These are phyloP conservation scores for Ciona savignyi DNA, from an alignment of 23 tunicate species.

Conservation along the genomic window DNA sequence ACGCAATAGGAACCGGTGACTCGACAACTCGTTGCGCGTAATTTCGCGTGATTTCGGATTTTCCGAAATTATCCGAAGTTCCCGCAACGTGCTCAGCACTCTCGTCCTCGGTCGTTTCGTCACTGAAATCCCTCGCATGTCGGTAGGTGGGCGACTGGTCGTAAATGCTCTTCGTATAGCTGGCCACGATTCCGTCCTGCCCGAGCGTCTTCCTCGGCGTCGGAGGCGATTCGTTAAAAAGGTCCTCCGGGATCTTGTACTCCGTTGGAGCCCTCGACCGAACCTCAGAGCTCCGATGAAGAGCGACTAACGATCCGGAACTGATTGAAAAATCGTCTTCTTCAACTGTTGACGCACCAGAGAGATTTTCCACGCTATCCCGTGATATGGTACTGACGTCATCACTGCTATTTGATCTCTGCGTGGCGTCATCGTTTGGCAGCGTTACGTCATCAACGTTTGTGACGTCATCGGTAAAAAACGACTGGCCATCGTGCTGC, in stretches of 20 bases:
- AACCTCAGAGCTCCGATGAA: not conserved
- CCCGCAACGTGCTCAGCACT: conserved; percentile 9
- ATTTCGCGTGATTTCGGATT: not conserved
- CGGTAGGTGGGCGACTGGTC: conserved; percentile 26
- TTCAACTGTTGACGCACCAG: conserved; percentile 2
- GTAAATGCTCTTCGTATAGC: conserved; percentile 64
- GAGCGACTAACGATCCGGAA: not conserved
- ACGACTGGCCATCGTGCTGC: conserved; percentile 5
- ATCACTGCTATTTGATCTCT: conserved; percentile 4
- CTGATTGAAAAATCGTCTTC: not conserved
- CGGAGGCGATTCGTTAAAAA: not conserved
- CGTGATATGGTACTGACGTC: conserved; percentile 35
- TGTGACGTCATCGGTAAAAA: conserved; percentile 8
- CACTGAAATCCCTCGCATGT: conserved; percentile 38
- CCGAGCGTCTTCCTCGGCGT: not conserved
- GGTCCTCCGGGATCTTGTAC: conserved; percentile 48
- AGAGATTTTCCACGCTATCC: conserved; percentile 6
- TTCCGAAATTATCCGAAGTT: not conserved
- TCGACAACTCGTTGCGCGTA: conserved; percentile 6
- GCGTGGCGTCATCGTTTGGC: not conserved
- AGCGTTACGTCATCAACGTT: too few species aligned
- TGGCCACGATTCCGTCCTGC: conserved; percentile 52
- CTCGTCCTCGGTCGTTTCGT: conserved; percentile 71
- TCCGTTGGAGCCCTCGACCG: not conserved
- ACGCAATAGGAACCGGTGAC: conserved; percentile 55